Evolutionary conservation across 2,113 vertebrate species (phyloP), one percentile per base, ranked within the genome.

Genomic region (Arvicanthis niloticus): DNA sequence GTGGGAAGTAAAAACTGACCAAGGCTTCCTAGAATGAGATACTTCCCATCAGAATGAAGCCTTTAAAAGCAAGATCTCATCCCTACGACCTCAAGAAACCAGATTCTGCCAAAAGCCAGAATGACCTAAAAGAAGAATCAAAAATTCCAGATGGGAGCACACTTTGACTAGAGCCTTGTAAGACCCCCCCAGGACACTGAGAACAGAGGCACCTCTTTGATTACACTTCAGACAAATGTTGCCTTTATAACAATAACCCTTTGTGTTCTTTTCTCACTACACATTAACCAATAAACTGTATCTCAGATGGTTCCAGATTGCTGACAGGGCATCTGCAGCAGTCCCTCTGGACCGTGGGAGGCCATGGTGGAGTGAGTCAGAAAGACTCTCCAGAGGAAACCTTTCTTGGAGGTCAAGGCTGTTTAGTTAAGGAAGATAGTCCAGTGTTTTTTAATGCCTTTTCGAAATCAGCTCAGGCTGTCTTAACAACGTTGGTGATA

Each of bases 401-500:
- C 65, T 56, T 37, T 45, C 6, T 31, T 37, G 88, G 48, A 6
- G 48, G 19, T 67, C 40, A 48, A 86, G 56, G 11, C 16, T 34
- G 65, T 6, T 26, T 56, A 22, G 7, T 45, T 19, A 16, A 91
- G 88, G 37, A 88, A 56, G 82, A 40, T 12, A 65, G n/a, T 2
- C 2, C 11, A 3, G 0, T 6, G 80, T 37, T 51, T 67, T 67
- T 16, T 12, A 19, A 34, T 19, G 45, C 72, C 29, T 5, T 37
- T 42, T 75, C 16, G 56, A 93, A 42, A 10, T 34, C 81, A 73
- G 1, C 58, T 10, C 40, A 53, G 68, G 68, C 40, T 72, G 29
- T 48, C 19, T 24, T 70, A 21, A 65, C 0, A 4, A 24, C 3
- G 21, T 6, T 45, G 45, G 24, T 6, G 22, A 21, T 0, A 8